Conservation (phyloP, 2,113 vertebrate genomes). For the Hypanus sabinus region DNA sequence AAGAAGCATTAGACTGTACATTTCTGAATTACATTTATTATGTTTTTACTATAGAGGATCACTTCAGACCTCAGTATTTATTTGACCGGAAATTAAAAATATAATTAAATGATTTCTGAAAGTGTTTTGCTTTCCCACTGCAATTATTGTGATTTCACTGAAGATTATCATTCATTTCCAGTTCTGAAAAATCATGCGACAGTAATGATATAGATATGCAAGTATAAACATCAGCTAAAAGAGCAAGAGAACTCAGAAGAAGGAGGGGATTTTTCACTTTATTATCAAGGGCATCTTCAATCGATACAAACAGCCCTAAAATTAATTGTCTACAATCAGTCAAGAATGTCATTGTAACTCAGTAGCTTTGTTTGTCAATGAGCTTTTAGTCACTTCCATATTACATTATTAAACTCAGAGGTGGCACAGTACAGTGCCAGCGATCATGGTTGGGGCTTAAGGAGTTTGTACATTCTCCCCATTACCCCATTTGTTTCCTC, state of each 20-base stretch:
- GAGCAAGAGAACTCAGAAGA: neutral
- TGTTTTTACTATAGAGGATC: neutral
- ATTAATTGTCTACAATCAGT: neutral
- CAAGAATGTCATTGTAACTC: neutral
- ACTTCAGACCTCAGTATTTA: neutral
- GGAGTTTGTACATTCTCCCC: too few species aligned
- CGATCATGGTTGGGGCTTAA: too few species aligned
- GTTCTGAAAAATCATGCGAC: neutral
- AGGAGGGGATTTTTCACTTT: neutral
- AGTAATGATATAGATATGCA: neutral
- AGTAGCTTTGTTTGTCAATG: neutral
- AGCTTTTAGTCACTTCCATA: neutral
- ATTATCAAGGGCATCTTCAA: neutral
- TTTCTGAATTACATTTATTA: neutral
- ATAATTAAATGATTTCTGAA: neutral
- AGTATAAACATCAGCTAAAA: neutral
- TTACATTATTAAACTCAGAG: neutral
- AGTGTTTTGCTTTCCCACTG: neutral
- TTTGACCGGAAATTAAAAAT: neutral
- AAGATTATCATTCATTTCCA: neutral
- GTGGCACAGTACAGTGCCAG: too few species aligned
- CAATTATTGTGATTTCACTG: neutral
- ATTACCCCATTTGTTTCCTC: too few species aligned
- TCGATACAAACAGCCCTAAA: neutral
- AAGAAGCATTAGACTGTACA: neutral